These are phyloP conservation scores for Chirona hameri DNA, from an alignment of 2,888 invertebrate species.

Conservation along the genomic window DNA sequence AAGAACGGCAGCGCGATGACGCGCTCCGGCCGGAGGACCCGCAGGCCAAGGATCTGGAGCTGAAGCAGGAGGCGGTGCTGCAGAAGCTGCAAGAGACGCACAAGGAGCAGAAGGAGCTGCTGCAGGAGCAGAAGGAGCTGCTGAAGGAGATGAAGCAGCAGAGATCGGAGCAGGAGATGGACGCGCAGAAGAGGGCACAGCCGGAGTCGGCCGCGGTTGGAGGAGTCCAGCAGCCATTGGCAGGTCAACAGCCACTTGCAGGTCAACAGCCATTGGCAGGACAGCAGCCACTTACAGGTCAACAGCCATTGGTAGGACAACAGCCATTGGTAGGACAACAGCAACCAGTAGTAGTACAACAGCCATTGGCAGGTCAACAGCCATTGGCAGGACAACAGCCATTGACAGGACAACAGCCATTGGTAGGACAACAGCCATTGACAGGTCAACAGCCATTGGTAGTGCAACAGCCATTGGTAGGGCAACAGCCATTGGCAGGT, in stretches of 20 bases:
- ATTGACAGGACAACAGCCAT: background rate
- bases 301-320: too few species aligned
- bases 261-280: background rate
- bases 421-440: background rate
- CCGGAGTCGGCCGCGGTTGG: background rate
- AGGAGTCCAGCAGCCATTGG: background rate
- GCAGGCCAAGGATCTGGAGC: slow-evolving; percentile 28
- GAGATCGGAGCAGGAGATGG: background rate
- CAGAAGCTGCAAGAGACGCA: slow-evolving; percentile 39
- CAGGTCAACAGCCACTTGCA: background rate
- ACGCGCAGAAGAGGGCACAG: background rate
- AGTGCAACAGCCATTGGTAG: too few species aligned
- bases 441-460: background rate
- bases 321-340: background rate
- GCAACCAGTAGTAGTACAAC: background rate
- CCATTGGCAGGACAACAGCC: background rate
- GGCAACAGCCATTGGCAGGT: background rate
- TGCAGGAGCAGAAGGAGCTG: slow-evolving; percentile 38
- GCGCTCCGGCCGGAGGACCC: slow-evolving; percentile 31
- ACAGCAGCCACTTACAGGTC: too few species aligned
- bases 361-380: background rate
- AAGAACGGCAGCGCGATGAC: slow-evolving; percentile 30
- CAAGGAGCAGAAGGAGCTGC: slow-evolving; percentile 38
- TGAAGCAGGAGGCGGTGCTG: slow-evolving; percentile 37
- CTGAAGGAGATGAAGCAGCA: slow-evolving; percentile 38